A percentile compares a stretch with the other conserved stretches of the same genome.
phyloP scores from a whole-genome alignment of 2,797 vertebrate genomes.

The Emys orbicularis region DNA sequence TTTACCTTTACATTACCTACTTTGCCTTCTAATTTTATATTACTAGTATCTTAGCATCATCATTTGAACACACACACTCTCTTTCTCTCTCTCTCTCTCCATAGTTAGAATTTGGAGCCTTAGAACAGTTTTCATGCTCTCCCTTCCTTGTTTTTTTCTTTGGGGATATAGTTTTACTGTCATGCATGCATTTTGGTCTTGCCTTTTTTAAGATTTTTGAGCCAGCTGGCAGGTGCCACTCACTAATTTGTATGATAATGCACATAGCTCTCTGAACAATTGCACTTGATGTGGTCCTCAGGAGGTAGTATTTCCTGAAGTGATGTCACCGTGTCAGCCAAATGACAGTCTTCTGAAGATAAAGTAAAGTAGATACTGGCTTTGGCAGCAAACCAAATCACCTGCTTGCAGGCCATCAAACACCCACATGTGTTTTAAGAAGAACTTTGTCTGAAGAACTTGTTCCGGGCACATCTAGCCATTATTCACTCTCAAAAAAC shows the following conservation, averaged over 20 bases:
- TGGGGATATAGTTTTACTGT: background rate
- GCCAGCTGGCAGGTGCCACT: background rate
- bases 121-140: background rate
- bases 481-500: background rate
- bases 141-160: background rate
- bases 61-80: background rate
- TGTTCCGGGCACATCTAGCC: background rate
- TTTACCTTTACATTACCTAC: background rate
- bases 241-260: conserved; percentile 12
- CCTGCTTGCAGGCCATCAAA: background rate
- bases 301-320: background rate
- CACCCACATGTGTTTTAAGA: background rate
- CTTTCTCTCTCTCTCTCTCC: background rate
- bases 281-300: background rate
- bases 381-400: background rate
- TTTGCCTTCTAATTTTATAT: conserved; percentile 39
- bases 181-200: background rate
- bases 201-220: conserved; percentile 17
- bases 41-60: background rate
- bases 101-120: background rate
- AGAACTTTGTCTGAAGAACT: background rate
- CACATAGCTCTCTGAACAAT: background rate
- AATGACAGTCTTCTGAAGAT: background rate
- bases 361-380: background rate
- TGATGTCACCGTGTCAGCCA: background rate